Conservation (phyloP, 2,797 vertebrate species). For the Eulemur mongoz region DNA sequence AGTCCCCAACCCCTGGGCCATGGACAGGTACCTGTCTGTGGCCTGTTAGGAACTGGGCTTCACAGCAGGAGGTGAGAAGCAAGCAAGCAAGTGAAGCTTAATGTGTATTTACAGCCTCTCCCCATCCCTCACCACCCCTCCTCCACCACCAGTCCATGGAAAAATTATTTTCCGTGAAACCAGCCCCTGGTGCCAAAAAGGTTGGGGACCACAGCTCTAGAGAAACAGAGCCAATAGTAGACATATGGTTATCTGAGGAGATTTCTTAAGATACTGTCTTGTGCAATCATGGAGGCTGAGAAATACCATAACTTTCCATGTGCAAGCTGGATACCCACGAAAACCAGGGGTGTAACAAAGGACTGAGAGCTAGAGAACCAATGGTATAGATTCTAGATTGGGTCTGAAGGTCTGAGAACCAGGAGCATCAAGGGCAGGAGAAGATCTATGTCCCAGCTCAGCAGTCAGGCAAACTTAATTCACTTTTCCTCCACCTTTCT, state of each 20-base stretch:
- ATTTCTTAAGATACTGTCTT: not conserved
- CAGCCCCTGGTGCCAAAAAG: no score
- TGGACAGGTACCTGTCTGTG: no score
- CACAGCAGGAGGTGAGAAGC: not conserved
- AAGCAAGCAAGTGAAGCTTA: not conserved
- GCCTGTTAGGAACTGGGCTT: no score
- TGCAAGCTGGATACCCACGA: not conserved
- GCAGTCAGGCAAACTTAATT: not conserved
- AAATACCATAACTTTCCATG: not conserved
- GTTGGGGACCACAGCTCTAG: no score
- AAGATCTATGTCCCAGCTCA: not conserved
- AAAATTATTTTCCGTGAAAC: no score
- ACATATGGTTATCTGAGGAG: not conserved
- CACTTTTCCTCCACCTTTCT: not conserved
- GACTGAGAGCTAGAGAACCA: not conserved
- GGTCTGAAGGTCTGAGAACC: not conserved
- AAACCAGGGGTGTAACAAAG: not conserved
- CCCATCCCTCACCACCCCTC: not conserved
- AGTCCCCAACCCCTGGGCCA: no score
- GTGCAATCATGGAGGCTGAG: not conserved
- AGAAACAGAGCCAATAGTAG: no score
- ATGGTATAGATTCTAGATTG: not conserved
- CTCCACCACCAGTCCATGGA: no score
- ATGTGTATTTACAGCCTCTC: not conserved
- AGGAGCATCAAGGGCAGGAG: not conserved